Conservation (phyloP, 2,888 invertebrate genomes). For the Heliconius charithonia region DNA sequence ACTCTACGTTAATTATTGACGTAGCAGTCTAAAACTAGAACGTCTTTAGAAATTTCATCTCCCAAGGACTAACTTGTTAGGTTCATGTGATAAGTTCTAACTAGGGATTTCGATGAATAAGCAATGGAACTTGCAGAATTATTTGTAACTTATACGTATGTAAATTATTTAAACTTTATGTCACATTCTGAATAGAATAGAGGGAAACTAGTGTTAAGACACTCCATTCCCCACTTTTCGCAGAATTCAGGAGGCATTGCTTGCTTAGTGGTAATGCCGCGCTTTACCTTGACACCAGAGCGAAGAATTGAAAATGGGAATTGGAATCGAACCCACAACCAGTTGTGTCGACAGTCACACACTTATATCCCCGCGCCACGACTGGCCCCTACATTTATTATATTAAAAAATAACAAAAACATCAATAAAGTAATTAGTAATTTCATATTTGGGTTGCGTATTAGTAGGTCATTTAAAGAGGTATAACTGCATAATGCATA, state of each 20-base stretch:
- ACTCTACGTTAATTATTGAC: background rate
- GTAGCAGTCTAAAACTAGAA: constrained; percentile 3
- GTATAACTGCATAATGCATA: background rate
- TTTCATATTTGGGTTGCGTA: background rate
- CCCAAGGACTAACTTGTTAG: constrained; percentile 6
- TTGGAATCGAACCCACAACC: no score
- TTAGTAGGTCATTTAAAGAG: background rate
- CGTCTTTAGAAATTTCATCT: constrained; percentile 22
- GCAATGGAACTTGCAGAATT: background rate
- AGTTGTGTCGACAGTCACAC: no score
- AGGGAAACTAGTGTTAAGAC: no score
- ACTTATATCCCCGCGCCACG: no score
- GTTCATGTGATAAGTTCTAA: constrained; percentile 16
- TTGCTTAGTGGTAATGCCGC: no score
- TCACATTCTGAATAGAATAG: background rate
- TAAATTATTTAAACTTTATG: background rate
- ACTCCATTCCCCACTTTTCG: no score
- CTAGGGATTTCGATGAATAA: constrained; percentile 12
- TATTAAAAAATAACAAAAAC: background rate
- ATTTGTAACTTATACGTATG: background rate
- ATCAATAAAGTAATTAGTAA: background rate
- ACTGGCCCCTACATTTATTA: background rate
- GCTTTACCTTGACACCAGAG: no score
- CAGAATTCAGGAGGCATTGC: no score
- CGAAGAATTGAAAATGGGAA: no score